Evolutionary conservation across 2,888 invertebrate genomes (phyloP).

Genomic region (Chironomus riparius): DNA sequence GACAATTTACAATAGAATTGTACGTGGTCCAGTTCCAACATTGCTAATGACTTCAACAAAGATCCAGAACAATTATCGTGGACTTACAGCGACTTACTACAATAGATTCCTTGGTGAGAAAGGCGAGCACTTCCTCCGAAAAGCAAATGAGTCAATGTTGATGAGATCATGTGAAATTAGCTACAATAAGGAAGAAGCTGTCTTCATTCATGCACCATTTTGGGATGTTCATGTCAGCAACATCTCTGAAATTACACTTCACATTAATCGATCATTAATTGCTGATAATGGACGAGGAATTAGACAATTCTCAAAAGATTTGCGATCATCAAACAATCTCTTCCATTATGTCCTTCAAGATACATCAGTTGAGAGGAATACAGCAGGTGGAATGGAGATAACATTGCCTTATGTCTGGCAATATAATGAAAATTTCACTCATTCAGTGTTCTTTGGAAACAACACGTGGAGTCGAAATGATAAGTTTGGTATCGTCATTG

Average conservation of each 20-base stretch:
- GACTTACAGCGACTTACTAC: slow-evolving; percentile 75
- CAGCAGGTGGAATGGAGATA: slow-evolving; percentile 77
- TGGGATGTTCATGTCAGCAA: slow-evolving; percentile 81
- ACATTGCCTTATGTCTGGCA: slow-evolving; percentile 91
- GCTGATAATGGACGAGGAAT: slow-evolving; percentile 82
- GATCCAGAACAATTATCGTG: slow-evolving; percentile 72
- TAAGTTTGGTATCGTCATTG: slow-evolving; percentile 74
- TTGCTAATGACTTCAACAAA: slow-evolving; percentile 60
- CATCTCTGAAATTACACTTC: slow-evolving; percentile 81
- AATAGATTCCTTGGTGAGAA: slow-evolving; percentile 78
- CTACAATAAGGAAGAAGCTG: slow-evolving; percentile 69
- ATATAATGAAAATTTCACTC: slow-evolving; percentile 89
- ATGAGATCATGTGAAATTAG: slow-evolving; percentile 72
- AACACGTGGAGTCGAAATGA: slow-evolving; percentile 80
- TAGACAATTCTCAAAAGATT: slow-evolving; percentile 81
- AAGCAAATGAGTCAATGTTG: slow-evolving; percentile 79
- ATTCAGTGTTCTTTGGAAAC: slow-evolving; percentile 78
- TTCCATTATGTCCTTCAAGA: slow-evolving; percentile 90
- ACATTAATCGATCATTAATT: slow-evolving; percentile 76
- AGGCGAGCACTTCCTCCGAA: slow-evolving; percentile 76
- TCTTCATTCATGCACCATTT: slow-evolving; percentile 72
- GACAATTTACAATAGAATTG: slow-evolving; percentile 61
- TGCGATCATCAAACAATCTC: slow-evolving; percentile 91
- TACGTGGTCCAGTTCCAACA: slow-evolving; percentile 72
- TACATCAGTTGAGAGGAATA: slow-evolving; percentile 76